Base-by-base conservation (phyloP, 2,113 vertebrate genomes). In the Podiceps cristatus region DNA sequence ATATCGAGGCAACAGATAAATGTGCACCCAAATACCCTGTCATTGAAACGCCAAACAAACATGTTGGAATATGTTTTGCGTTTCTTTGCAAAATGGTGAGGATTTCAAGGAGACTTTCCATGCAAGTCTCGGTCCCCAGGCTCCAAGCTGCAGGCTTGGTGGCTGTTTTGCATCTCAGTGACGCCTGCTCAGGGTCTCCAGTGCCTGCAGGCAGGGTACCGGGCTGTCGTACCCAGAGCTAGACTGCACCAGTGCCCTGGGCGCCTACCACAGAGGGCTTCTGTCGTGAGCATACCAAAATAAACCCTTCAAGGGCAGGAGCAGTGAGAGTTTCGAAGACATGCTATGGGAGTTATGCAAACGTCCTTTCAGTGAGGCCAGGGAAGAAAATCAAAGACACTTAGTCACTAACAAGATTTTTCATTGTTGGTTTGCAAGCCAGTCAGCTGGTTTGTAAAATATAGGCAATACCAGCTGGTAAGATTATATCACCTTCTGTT, bases 11-110 rank as follows among this genome's bases (percentile, higher is more conserved):
- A 11, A 22, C 29, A 55, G 29, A 25, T 50, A 49, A 37, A 31
- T 16, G 18, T 18, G 11, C 22, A 10, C 42, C 47, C 40, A 60
- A 55, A 31, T 9, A 12, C 5, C 7, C 20, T 47, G 23, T 52
- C 29, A 7, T 0, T 69, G 49, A 55, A 56, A 18, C 20, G 53
- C 56, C 56, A 35, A 2, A 20, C 23, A 53, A 47, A 44, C 8
- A 3, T 1, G 2, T 4, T 69, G 47, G 28, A 14, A 75, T 24
- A 18, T 2, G 2, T 49, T 62, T 20, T 1, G 0, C 3, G 5
- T 49, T 64, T 33, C 49, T 49, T 49, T 66, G 23, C 50, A 84
- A 53, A 53, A 33, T 2, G 2, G 14, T 27, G 25, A 40, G 37
- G 50, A 25, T 88, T 91, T 94, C 66, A 58, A 53, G 60, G 42